Evolutionary conservation across 2,888 invertebrate genomes (phyloP), one percentile per base, ranked within the genome.

Genomic region (Capitulum mitella): DNA sequence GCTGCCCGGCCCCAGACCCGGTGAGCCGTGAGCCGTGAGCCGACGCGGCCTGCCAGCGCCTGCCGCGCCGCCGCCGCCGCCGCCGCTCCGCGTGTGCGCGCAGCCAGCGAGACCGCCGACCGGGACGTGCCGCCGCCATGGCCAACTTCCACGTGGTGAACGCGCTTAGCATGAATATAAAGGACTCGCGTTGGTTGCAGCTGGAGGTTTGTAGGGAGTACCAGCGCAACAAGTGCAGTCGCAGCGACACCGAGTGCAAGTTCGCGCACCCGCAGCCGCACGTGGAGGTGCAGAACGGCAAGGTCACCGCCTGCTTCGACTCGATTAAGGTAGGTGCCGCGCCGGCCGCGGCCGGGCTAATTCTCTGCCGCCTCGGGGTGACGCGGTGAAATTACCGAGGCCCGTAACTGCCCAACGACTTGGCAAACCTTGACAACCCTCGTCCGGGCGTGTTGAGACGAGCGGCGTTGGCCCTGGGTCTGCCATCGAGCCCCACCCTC

Each of bases 231-330:
- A 98, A 98, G 91, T 99, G 99, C 89, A 95, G 97, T 85, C 92
- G 99, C 86, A 94, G 97, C 83, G 98, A 99, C 89, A 95, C 96
- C 87, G 98, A 99, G 89, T 99, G 99, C 92, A 99, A 99, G 91
- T 99, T 98, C 88, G 99, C 99, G 83, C 99, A 99, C 90, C 99
- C 99, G 82, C 98, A 98, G 83, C 93, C 96, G 85, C 98, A 98
- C 88, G 98, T 99, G 85, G 99, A 99, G 89, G 97, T 99, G 86
- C 98, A 98, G 90, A 99, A 98, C 89, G 99, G 99, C 87, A 92
- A 98, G 86, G 99, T 99, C 86, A 98, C 98, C 85, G 99, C 99
- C 85, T 99, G 99, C 91, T 99, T 98, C 91, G 99, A 99, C 90
- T 98, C 97, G 89, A 98, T 99, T 89, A 99, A 99, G 97, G 99